Evolutionary conservation across 2,113 vertebrate species (phyloP), one percentile per base, ranked within the genome.

Genomic region (Chloroceryle aenea): DNA sequence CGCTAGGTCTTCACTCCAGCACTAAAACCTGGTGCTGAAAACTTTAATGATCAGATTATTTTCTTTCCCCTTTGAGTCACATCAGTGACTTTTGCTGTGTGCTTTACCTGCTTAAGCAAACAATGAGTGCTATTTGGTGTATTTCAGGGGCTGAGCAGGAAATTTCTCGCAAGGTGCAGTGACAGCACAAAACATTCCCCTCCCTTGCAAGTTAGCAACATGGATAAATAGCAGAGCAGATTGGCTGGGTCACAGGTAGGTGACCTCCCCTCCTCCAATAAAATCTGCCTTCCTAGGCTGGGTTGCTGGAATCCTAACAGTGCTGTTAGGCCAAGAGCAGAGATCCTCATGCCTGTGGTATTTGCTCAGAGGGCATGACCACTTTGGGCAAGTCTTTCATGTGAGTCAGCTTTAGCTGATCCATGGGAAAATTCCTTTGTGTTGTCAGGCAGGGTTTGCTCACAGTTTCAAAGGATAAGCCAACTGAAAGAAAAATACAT

Each of bases 381-480:
- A 98, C 98, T 98, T 97, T 96, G 97, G 98, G 97, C 98, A 98
- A 98, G 97, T 97, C 98, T 98, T 98, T 98, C 97, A 98, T 98
- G 97, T 98, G 98, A 98, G 98, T 98, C 98, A 98, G 98, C 97
- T 98, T 98, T 98, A 97, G 98, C 96, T 97, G 97, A 98, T 97
- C 97, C 98, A 97, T 98, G 98, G 98, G 98, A 98, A 98, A 98
- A 98, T 98, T 98, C 98, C 97, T 98, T 95, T 95, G 97, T 97
- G 98, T 98, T 98, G 98, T 98, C 97, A 98, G 98, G 98, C 98
- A 97, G 97, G 96, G 95, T 97, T 98, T 97, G 95, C 93, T 97
- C 86, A 90, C 95, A 95, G 95, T 97, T 98, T 97, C 97, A 97
- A 97, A 97, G 96, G 95, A 97, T 98, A 98, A 98, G 98, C 97